Evolutionary conservation across 2,797 vertebrate genomes (phyloP).

Genomic region (Xyrichtys novacula): DNA sequence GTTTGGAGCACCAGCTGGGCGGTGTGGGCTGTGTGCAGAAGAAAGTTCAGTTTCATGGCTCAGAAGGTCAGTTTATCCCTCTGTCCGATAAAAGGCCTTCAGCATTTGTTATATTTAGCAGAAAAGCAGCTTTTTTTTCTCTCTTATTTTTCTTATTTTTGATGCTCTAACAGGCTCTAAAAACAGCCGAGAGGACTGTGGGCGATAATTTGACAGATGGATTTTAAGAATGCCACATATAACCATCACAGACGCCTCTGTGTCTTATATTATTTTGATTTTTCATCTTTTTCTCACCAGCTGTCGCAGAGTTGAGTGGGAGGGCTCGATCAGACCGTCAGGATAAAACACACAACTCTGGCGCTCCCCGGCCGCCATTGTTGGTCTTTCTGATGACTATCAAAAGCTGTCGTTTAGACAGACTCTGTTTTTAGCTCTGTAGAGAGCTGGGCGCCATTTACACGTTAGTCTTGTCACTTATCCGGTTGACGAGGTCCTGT

Average conservation of each 20-base stretch:
- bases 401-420: conserved; percentile 47
- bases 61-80: conserved; percentile 11
- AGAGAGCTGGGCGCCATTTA: conserved; percentile 5
- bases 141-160: conserved; percentile 71
- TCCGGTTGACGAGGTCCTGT: conserved; percentile 2
- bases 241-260: conserved; percentile 60
- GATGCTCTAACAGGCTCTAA: conserved; percentile 34
- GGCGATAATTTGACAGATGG: conserved; percentile 70
- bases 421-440: conserved; percentile 28
- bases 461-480: conserved; percentile 17
- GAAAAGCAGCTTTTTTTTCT: conserved; percentile 58
- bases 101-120: conserved; percentile 59
- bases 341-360: conserved; percentile 33
- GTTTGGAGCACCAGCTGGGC: conserved; percentile 35
- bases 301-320: conserved; percentile 73
- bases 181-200: conserved; percentile 43
- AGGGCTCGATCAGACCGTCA: conserved; percentile 61
- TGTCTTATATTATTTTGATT: conserved; percentile 31
- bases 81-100: not conserved
- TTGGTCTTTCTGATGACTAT: conserved; percentile 47
- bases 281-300: conserved; percentile 51
- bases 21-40: not conserved
- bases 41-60: conserved; percentile 37
- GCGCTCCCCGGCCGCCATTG: conserved; percentile 57
- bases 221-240: conserved; percentile 59